These are phyloP conservation scores for Campoplex capitator DNA, from an alignment of 2,888 invertebrate genomes.

Conservation along the genomic window DNA sequence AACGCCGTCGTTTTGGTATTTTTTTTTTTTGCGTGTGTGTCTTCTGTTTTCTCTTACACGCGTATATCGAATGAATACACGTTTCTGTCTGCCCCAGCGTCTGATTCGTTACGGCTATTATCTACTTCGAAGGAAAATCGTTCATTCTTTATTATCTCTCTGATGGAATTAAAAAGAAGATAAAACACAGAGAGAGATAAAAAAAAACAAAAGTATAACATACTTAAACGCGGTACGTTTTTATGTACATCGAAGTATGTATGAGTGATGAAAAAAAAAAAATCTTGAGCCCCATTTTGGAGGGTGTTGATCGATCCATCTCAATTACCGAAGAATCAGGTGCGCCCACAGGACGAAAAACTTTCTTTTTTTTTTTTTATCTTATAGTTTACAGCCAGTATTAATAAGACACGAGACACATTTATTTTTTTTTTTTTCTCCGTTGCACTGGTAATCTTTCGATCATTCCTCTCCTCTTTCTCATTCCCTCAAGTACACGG, in stretches of 20 bases:
- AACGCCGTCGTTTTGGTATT: slow-evolving; percentile 40
- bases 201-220: neutral
- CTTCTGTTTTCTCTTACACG: slow-evolving; percentile 45
- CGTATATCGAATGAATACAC: slow-evolving; percentile 48
- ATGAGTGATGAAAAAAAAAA: slow-evolving; percentile 20
- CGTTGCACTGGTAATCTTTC: slow-evolving; percentile 67
- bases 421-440: slow-evolving; percentile 51
- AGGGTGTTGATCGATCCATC: slow-evolving; percentile 77
- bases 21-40: slow-evolving; percentile 48
- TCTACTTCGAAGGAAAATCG: slow-evolving; percentile 57
- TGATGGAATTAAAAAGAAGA: slow-evolving; percentile 53
- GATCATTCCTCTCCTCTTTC: slow-evolving; percentile 69
- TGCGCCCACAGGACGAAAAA: slow-evolving; percentile 71
- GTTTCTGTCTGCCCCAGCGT: slow-evolving; percentile 41
- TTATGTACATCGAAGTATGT: neutral
- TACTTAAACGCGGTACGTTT: slow-evolving; percentile 6
- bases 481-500: slow-evolving; percentile 67
- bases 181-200: neutral
- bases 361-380: slow-evolving; percentile 23
- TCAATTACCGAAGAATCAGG: slow-evolving; percentile 82
- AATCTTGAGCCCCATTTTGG: slow-evolving; percentile 49
- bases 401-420: slow-evolving; percentile 46
- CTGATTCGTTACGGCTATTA: slow-evolving; percentile 68
- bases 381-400: slow-evolving; percentile 31
- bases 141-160: slow-evolving; percentile 61